Conservation (phyloP, 37 sponge, comb jelly and placozoan species). For the Dysidea cf. avara region DNA sequence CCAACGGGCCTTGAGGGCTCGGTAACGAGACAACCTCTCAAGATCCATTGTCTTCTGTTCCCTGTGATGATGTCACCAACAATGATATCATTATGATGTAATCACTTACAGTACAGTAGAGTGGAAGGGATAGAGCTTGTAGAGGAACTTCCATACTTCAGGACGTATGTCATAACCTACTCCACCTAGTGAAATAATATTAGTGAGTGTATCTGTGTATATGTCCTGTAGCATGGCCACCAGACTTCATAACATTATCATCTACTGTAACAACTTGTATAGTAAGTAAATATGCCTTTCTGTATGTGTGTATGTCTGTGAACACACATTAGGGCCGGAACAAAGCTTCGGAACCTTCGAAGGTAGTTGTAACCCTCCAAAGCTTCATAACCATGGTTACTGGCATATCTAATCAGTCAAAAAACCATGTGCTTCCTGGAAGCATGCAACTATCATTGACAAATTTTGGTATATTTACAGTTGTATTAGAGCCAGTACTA, state of each 20-base stretch:
- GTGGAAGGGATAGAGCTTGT: not conserved
- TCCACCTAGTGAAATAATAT: not conserved
- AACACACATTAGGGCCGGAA: too few relatives aligned
- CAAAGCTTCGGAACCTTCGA: too few relatives aligned
- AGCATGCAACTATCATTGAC: too few relatives aligned
- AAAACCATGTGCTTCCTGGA: too few relatives aligned
- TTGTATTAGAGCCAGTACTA: too few relatives aligned
- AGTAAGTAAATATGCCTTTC: not conserved
- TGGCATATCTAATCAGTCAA: too few relatives aligned
- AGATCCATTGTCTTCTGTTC: constrained; percentile 72
- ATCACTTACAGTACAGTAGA: not conserved
- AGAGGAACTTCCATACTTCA: not conserved
- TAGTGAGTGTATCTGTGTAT: constrained; percentile 15
- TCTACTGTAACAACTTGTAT: constrained; percentile 12
- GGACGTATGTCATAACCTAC: not conserved
- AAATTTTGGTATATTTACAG: too few relatives aligned
- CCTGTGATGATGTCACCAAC: constrained; percentile 29
- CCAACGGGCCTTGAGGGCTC: constrained; percentile 65
- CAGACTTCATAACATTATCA: too few relatives aligned
- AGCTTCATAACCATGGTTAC: too few relatives aligned
- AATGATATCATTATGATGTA: not conserved
- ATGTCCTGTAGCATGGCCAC: too few relatives aligned
- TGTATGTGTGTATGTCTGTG: constrained; percentile 10
- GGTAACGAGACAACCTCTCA: constrained; percentile 62
- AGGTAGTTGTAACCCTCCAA: too few relatives aligned